Evolutionary conservation across 2,888 invertebrate species (phyloP).

Genomic region (Thera britannica): DNA sequence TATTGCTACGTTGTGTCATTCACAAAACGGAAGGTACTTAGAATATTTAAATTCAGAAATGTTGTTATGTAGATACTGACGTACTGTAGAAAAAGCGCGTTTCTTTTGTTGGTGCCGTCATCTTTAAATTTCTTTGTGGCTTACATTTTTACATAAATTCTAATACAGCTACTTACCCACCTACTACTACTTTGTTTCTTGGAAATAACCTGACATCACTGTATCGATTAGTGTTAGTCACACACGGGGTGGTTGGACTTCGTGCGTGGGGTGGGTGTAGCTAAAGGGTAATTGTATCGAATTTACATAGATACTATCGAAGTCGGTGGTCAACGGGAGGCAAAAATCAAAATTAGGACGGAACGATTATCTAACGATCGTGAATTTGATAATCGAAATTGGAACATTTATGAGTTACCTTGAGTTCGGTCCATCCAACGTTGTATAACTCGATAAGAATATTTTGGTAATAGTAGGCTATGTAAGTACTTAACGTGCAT

Average conservation of each 20-base stretch:
- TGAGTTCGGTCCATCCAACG: background rate
- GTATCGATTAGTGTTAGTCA: constrained; percentile 60
- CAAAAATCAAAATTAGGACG: constrained; percentile 32
- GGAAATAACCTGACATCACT: constrained; percentile 38
- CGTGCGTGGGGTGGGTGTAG: constrained; percentile 28
- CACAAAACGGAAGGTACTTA: too few species aligned
- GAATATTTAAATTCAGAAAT: too few species aligned
- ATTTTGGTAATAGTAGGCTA: background rate
- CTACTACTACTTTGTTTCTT: constrained; percentile 43
- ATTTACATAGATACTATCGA: constrained; percentile 60
- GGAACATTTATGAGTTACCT: background rate
- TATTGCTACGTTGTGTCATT: too few species aligned
- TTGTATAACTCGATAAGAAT: background rate
- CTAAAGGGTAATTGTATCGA: constrained; percentile 43
- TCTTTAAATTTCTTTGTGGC: background rate
- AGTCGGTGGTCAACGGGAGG: constrained; percentile 38
- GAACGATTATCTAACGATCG: constrained; percentile 6
- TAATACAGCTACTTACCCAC: background rate
- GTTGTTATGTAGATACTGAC: too few species aligned
- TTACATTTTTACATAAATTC: background rate
- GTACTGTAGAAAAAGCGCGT: too few species aligned
- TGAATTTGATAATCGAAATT: constrained; percentile 17
- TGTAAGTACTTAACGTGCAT: background rate
- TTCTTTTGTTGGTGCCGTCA: background rate
- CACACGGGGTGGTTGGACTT: constrained; percentile 61